These are phyloP conservation scores for Scelioninae gen. 2 DNA, from an alignment of 2,888 invertebrate species.

Conservation along the genomic window DNA sequence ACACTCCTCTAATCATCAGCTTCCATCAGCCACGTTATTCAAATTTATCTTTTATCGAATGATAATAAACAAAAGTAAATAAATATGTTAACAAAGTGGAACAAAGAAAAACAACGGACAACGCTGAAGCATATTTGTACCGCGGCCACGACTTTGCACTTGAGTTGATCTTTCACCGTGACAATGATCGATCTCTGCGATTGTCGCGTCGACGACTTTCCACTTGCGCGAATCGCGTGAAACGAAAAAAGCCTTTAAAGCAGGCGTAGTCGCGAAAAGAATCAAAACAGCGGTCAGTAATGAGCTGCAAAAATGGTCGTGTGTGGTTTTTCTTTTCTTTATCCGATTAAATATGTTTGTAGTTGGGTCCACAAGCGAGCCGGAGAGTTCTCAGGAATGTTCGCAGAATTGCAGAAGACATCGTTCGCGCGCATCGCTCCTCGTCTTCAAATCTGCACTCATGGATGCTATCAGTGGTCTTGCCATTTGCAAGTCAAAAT, in stretches of 20 bases:
- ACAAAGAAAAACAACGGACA: conserved; percentile 44
- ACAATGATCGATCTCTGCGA: too few species aligned
- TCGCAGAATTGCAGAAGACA: conserved; percentile 70
- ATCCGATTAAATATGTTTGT: conserved; percentile 5
- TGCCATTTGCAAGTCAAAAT: neutral
- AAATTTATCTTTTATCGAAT: conserved; percentile 39
- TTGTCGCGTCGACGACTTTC: too few species aligned
- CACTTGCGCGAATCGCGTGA: too few species aligned
- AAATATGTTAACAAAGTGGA: conserved; percentile 23
- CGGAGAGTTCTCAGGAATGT: conserved; percentile 70
- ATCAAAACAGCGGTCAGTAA: neutral
- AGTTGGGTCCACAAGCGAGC: conserved; percentile 54
- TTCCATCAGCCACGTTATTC: conserved; percentile 40
- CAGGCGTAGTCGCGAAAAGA: too few species aligned
- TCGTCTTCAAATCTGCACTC: conserved; percentile 40
- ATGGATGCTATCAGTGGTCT: conserved; percentile 11
- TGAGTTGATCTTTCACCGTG: too few species aligned
- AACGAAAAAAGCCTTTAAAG: too few species aligned
- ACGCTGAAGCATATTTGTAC: too few species aligned
- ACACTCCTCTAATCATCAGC: conserved; percentile 41
- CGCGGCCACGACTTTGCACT: too few species aligned
- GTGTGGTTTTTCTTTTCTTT: conserved; percentile 46
- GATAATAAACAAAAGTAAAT: conserved; percentile 39
- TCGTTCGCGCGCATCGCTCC: conserved; percentile 62
- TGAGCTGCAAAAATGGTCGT: neutral